Conservation (phyloP, 2,113 vertebrate species). For the Varanus komodoensis region DNA sequence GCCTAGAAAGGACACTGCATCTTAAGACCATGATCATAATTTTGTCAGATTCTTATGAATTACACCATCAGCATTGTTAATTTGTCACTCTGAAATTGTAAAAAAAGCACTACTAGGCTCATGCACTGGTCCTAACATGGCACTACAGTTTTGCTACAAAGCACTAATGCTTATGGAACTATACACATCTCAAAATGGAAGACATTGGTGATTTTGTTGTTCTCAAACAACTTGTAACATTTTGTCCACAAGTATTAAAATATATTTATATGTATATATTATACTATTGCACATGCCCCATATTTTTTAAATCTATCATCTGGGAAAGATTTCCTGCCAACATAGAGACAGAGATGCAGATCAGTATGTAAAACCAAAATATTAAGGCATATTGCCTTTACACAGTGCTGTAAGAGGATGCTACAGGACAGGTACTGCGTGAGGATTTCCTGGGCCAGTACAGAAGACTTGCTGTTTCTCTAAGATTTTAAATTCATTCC, state of each 20-base stretch:
- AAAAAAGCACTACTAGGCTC: constrained; percentile 90
- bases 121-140: constrained; percentile 95
- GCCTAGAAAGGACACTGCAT: constrained; percentile 77
- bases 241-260: constrained; percentile 97
- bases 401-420: constrained; percentile 50
- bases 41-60: constrained; percentile 69
- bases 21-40: constrained; percentile 68
- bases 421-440: constrained; percentile 35
- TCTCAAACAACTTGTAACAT: constrained; percentile 99
- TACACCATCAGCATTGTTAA: constrained; percentile 75
- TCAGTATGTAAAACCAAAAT: constrained; percentile 43
- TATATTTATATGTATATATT: constrained; percentile 90
- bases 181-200: constrained; percentile 99
- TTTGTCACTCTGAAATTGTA: constrained; percentile 80
- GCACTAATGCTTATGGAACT: constrained; percentile 97
- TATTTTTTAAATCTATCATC: constrained; percentile 73
- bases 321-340: constrained; percentile 72
- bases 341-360: constrained; percentile 53
- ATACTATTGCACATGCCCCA: constrained; percentile 94
- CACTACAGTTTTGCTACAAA: constrained; percentile 93
- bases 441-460: constrained; percentile 41
- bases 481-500: constrained; percentile 37
- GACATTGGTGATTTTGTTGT: constrained; percentile 99
- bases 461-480: not conserved
- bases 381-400: constrained; percentile 62